Percentiles rank a stretch among this genome's conserved stretches.
Evolutionary conservation across 2,888 invertebrate genomes (phyloP).

Genomic region (Caenorhabditis zanzibari): DNA sequence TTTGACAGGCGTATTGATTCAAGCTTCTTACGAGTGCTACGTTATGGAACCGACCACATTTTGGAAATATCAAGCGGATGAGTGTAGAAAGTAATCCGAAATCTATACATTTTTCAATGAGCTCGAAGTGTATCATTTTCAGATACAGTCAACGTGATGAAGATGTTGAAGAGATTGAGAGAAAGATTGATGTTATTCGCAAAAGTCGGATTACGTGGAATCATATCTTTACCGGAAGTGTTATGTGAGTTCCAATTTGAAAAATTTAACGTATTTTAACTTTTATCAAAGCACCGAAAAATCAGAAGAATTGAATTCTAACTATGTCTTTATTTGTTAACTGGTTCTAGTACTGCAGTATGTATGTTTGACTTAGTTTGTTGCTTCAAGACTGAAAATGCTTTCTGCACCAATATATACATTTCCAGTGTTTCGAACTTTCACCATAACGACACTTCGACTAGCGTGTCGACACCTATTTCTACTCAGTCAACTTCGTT

Average conservation of each 20-base stretch:
- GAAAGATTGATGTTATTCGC: background rate
- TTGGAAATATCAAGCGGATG: conserved; percentile 31
- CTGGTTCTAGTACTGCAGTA: no score
- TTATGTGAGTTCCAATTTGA: conserved; percentile 2
- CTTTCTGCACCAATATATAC: background rate
- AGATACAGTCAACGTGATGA: background rate
- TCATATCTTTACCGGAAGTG: conserved; percentile 21
- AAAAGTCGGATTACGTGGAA: background rate
- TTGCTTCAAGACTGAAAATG: no score
- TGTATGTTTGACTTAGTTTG: no score
- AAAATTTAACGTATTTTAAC: no score
- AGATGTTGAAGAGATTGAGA: background rate
- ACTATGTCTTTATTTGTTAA: no score
- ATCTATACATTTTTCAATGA: background rate
- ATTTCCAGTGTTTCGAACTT: conserved; percentile 28
- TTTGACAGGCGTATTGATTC: background rate
- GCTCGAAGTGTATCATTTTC: background rate
- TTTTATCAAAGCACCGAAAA: no score
- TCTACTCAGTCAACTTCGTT: background rate
- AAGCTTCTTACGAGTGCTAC: conserved; percentile 37
- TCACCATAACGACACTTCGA: background rate
- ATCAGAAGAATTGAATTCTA: no score
- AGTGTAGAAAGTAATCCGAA: conserved; percentile 20
- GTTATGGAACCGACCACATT: conserved; percentile 41
- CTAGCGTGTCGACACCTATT: background rate